phyloP scores from a whole-genome alignment of 2,888 invertebrate species.

The Ptychoptera albimana region DNA sequence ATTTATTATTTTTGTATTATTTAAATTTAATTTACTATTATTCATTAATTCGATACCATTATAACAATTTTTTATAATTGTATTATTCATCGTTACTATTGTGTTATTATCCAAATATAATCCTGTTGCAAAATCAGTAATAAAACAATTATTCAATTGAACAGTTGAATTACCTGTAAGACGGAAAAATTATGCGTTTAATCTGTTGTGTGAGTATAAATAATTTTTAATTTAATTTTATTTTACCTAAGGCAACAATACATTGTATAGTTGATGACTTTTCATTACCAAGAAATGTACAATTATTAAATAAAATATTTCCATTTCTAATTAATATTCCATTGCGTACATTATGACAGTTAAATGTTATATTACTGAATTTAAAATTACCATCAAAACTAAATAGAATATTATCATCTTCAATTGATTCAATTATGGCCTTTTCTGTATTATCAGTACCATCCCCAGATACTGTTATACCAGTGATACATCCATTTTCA shows the following conservation, averaged over 20 bases:
- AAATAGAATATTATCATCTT: slow-evolving; percentile 35
- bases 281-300: slow-evolving; percentile 34
- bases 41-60: slow-evolving; percentile 31
- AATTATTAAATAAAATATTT: slow-evolving; percentile 32
- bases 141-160: slow-evolving; percentile 31
- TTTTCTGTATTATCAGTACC: slow-evolving; percentile 1
- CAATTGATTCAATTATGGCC: slow-evolving; percentile 28
- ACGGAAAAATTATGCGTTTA: background rate
- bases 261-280: slow-evolving; percentile 37
- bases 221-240: slow-evolving; percentile 15
- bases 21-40: slow-evolving; percentile 23
- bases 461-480: slow-evolving; percentile 12
- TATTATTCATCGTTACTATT: slow-evolving; percentile 22
- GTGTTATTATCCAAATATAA: slow-evolving; percentile 31
- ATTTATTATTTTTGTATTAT: slow-evolving; percentile 26
- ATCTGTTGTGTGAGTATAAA: background rate
- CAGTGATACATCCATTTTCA: slow-evolving; percentile 30
- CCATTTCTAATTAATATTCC: slow-evolving; percentile 36
- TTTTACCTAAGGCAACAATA: slow-evolving; percentile 24
- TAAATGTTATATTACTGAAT: slow-evolving; percentile 37
- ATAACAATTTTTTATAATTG: slow-evolving; percentile 21
- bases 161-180: slow-evolving; percentile 26
- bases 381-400: slow-evolving; percentile 35
- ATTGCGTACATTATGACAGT: slow-evolving; percentile 34
- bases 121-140: slow-evolving; percentile 36